Base-by-base conservation (phyloP, 1,140 invertebrate species). In the Melipona quadrifasciata region DNA sequence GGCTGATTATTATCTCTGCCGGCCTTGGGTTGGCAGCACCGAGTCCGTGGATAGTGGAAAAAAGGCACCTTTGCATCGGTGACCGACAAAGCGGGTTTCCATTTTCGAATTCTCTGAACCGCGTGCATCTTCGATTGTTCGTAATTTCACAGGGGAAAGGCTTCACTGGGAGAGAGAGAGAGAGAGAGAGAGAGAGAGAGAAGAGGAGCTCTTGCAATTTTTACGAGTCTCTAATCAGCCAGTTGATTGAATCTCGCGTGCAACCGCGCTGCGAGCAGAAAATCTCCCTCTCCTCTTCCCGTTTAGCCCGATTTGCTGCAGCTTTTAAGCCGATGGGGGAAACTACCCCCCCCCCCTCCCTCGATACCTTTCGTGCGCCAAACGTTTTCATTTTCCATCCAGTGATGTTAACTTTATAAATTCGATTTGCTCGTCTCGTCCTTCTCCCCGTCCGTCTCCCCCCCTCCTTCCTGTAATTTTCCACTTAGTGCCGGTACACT, bases 211-310 rank as follows among this genome's bases (percentile, higher is more conserved):
- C 53, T 34, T 84, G 75, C 67, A 84, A 84, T 84, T 84, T 84
- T 84, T 64, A 84, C 67, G 75, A 79, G 75, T 21, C 76, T 72
- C 77, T 84, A 84, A 84, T 84, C 76, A 79, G 75, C 19, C 57
- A 11, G 47, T 55, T 78, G 82, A 84, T 84, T 79, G 67, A 79
- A 84, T 79, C 55, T 83, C 82, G 74, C 75, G 67, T 71, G 82
- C 55, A 31, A 61, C 75, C 65, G n/a, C 65, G n/a, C 74, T 39
- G 5, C 53, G n/a, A 82, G 39, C 39, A 82, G 72, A 76, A 80
- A 77, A 61, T 61, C n/a, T 24, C 58, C 24, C 58, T n/a, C 24
- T 73, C 80, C 79, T 58, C 58, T 68, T 51, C 53, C 53, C 68
- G 16, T 34, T 47, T 55, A 24, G 17, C 47, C 53, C 47, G 31